Percentiles rank a stretch among this genome's conserved stretches.
phyloP scores from a whole-genome alignment of 2,888 invertebrate species.

The Lepeophtheirus nordmannii region DNA sequence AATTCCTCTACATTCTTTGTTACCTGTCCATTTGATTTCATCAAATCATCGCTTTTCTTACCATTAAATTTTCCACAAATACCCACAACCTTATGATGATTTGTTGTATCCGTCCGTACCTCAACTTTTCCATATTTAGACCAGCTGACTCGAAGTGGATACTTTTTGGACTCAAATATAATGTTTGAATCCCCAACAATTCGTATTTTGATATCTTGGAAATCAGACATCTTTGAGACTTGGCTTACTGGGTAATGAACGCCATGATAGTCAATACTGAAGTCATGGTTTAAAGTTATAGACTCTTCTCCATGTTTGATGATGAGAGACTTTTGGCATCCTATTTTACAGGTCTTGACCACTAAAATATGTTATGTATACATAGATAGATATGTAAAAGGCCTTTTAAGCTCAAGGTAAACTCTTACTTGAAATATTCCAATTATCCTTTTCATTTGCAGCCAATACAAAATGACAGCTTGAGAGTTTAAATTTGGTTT shows the following conservation, averaged over 20 bases:
- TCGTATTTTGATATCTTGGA: background rate
- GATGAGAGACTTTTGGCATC: background rate
- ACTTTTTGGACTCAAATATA: background rate
- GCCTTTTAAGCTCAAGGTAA: too few relatives aligned
- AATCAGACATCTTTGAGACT: constrained; percentile 2
- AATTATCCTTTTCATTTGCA: constrained; percentile 49
- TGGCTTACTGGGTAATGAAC: background rate
- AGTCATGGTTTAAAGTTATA: background rate
- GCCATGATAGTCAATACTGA: background rate
- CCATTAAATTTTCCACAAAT: background rate
- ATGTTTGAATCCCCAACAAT: background rate
- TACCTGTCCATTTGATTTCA: background rate
- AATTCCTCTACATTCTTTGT: background rate
- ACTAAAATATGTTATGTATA: background rate
- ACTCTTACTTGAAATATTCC: constrained; percentile 44
- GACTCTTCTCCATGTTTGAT: constrained; percentile 2
- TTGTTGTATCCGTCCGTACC: background rate
- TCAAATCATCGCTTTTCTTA: background rate
- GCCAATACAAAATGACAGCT: constrained; percentile 64
- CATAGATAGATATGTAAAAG: background rate
- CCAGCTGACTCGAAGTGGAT: background rate
- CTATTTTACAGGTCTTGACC: background rate
- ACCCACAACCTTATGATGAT: background rate
- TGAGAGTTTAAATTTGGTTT: constrained; percentile 58
- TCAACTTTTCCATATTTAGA: background rate